Evolutionary conservation across 2,888 invertebrate species (phyloP).

Genomic region (Tetragonisca angustula): DNA sequence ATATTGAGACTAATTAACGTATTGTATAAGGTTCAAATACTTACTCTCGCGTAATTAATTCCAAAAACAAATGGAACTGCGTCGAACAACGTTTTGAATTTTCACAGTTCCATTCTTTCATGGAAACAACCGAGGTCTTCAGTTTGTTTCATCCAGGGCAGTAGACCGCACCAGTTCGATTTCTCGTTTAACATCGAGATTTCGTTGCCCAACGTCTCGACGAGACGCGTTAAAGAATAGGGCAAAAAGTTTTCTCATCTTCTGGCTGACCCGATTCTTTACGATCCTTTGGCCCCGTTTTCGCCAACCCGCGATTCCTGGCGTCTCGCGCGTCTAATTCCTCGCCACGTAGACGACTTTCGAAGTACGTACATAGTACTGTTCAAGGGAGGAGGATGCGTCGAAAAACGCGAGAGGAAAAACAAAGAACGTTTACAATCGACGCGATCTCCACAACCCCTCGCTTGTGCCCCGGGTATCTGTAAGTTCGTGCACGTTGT

Average conservation of each 20-base stretch:
- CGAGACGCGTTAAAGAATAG: constrained; percentile 38
- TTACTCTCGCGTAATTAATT: background rate
- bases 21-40: no score
- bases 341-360: constrained; percentile 21
- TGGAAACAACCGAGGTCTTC: background rate
- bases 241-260: constrained; percentile 54
- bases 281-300: constrained; percentile 45
- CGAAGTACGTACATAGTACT: background rate
- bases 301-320: constrained; percentile 5
- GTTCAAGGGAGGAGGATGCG: constrained; percentile 7
- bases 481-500: background rate
- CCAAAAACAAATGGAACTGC: background rate
- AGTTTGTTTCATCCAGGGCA: background rate
- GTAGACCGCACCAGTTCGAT: constrained; percentile 42
- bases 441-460: background rate
- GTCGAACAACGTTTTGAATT: background rate
- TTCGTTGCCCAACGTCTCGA: constrained; percentile 24
- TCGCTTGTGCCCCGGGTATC: background rate
- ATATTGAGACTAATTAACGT: no score
- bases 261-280: constrained; percentile 53
- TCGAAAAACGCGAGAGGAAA: background rate
- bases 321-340: constrained; percentile 35
- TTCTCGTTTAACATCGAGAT: constrained; percentile 50
- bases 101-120: background rate
- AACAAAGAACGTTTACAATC: background rate